Evolutionary conservation across 2,797 vertebrate genomes (phyloP).

Genomic region (Sebastiscus tertius): DNA sequence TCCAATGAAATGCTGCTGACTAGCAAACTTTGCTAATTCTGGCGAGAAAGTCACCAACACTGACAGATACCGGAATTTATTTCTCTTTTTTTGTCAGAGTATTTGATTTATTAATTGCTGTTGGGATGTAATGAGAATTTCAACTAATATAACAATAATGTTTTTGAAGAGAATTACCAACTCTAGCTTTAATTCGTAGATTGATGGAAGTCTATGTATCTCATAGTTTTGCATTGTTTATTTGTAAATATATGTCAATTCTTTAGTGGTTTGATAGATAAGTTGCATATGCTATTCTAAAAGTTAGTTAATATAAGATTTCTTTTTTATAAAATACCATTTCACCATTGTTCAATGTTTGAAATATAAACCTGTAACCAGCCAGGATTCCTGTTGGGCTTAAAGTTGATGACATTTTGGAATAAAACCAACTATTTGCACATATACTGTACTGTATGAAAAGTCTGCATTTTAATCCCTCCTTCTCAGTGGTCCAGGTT

Average conservation of each 20-base stretch:
- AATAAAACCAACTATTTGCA: slow-evolving; percentile 16
- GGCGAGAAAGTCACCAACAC: no score
- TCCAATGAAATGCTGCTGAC: no score
- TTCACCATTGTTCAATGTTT: neutral
- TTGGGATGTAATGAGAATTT: no score
- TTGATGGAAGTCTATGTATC: neutral
- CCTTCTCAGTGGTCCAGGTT: slow-evolving; percentile 17
- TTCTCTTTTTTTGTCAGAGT: accelerated
- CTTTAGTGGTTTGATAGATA: neutral
- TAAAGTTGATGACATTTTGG: neutral
- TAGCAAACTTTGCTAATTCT: no score
- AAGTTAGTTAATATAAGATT: neutral
- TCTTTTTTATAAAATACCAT: neutral
- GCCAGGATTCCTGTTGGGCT: neutral
- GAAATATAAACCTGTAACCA: neutral
- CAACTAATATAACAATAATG: no score
- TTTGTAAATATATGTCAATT: neutral
- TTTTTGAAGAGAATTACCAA: no score
- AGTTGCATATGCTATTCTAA: neutral
- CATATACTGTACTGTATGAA: neutral
- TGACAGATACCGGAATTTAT: no score
- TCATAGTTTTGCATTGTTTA: neutral
- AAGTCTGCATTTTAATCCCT: slow-evolving; percentile 23
- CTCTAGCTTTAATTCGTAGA: neutral
- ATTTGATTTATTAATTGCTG: no score